Evolutionary conservation across 2,888 invertebrate species (phyloP).

Genomic region (Glaucopsyche alexis): DNA sequence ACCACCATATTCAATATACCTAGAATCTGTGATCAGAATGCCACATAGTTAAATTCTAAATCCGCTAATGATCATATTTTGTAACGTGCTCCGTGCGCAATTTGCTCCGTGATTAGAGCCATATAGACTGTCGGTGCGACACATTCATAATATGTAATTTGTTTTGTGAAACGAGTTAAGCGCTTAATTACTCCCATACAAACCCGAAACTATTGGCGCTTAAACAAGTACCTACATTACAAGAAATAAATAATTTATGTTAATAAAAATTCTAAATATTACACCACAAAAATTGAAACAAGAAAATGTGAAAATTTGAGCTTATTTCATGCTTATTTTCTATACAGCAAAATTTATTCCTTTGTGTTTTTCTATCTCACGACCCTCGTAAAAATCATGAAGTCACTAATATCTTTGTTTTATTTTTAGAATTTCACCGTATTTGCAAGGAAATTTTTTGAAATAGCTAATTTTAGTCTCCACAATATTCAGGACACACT

Average conservation of each 20-base stretch:
- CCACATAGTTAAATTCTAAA: background rate
- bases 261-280: background rate
- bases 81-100: background rate
- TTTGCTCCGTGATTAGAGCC: constrained; percentile 11
- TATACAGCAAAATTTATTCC: constrained; percentile 10
- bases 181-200: constrained; percentile 17
- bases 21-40: background rate
- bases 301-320: constrained; percentile 6
- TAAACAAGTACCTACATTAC: background rate
- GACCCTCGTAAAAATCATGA: constrained; percentile 17
- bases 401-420: constrained; percentile 1
- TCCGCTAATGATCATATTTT: background rate
- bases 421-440: background rate
- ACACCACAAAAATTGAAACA: background rate
- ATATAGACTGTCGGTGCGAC: constrained; percentile 2
- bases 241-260: background rate
- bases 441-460: background rate
- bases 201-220: background rate
- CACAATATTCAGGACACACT: background rate
- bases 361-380: constrained; percentile 9
- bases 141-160: constrained; percentile 17
- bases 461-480: constrained; percentile 9
- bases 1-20: background rate
- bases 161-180: constrained; percentile 14
- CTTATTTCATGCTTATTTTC: constrained; percentile 4